These are phyloP conservation scores for Drosophila affinis DNA, from an alignment of 2,888 invertebrate genomes.

Conservation along the genomic window DNA sequence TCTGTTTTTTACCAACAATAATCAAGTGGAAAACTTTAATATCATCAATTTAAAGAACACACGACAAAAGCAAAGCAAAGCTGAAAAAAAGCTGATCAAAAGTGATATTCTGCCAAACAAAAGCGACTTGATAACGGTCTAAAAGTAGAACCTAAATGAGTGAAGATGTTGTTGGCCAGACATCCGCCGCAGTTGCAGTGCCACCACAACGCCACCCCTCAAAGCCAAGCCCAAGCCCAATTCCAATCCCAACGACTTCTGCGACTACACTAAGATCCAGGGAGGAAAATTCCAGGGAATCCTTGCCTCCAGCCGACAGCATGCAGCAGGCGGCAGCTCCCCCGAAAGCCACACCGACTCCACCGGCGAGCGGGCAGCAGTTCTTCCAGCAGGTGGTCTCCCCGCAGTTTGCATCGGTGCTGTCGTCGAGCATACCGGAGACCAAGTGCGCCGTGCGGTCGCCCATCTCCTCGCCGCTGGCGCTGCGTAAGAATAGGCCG, in stretches of 20 bases:
- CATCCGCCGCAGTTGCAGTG: slow-evolving; percentile 42
- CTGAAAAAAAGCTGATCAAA: not conserved
- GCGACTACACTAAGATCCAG: slow-evolving; percentile 27
- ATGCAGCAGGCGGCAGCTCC: not conserved
- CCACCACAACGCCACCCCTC: slow-evolving; percentile 14
- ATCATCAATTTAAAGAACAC: not conserved
- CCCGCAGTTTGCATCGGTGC: slow-evolving; percentile 76
- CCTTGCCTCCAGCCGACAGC: slow-evolving; percentile 31
- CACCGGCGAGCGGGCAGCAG: slow-evolving; percentile 63
- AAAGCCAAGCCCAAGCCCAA: not conserved
- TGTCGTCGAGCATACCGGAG: slow-evolving; percentile 74
- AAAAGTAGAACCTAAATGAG: slow-evolving; percentile 74
- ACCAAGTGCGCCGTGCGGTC: slow-evolving; percentile 73
- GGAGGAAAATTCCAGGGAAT: slow-evolving; percentile 49
- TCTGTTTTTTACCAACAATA: not conserved
- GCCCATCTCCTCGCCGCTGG: slow-evolving; percentile 78
- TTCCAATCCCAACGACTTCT: not conserved
- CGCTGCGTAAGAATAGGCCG: slow-evolving; percentile 72
- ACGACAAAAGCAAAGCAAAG: not conserved
- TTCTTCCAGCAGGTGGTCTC: slow-evolving; percentile 79
- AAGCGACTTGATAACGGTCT: not conserved
- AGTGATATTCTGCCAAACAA: not conserved
- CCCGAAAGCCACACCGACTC: slow-evolving; percentile 62
- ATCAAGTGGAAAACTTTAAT: not conserved
- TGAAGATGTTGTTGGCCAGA: slow-evolving; percentile 78